These are phyloP conservation scores for Mesocricetus auratus DNA, from an alignment of 2,113 vertebrate species.

Conservation along the genomic window DNA sequence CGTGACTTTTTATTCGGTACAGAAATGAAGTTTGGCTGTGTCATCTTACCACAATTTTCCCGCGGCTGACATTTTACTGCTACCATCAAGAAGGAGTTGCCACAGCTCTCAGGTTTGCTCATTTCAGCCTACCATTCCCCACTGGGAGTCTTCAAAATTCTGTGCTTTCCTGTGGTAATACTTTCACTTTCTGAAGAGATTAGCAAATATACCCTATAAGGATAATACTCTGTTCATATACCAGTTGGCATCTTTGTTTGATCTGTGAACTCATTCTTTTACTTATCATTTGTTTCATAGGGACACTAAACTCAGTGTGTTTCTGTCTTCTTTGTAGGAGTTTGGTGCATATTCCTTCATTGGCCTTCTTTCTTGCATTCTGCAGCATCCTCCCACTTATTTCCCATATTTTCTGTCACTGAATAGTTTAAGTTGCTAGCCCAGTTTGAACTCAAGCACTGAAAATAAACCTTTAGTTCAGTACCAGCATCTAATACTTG, in stretches of 20 bases:
- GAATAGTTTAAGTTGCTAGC: neutral
- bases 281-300: neutral
- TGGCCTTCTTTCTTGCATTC: neutral
- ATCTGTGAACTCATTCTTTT: neutral
- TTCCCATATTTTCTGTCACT: neutral
- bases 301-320: neutral
- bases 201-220: neutral
- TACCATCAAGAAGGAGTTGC: neutral
- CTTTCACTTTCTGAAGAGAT: constrained; percentile 36
- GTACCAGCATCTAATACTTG: neutral
- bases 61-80: neutral
- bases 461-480: constrained; percentile 23
- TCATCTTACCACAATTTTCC: neutral
- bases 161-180: neutral
- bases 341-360: neutral
- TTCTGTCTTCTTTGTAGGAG: neutral
- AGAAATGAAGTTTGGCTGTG: neutral
- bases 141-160: neutral
- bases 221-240: constrained; percentile 2
- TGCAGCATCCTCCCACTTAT: neutral
- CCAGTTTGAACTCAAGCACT: neutral
- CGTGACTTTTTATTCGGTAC: neutral
- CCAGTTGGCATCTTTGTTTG: neutral
- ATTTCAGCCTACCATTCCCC: neutral
- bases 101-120: neutral